Evolutionary conservation across 2,888 invertebrate genomes (phyloP), one percentile per base, ranked within the genome.

Genomic region (Polia nebulosa): DNA sequence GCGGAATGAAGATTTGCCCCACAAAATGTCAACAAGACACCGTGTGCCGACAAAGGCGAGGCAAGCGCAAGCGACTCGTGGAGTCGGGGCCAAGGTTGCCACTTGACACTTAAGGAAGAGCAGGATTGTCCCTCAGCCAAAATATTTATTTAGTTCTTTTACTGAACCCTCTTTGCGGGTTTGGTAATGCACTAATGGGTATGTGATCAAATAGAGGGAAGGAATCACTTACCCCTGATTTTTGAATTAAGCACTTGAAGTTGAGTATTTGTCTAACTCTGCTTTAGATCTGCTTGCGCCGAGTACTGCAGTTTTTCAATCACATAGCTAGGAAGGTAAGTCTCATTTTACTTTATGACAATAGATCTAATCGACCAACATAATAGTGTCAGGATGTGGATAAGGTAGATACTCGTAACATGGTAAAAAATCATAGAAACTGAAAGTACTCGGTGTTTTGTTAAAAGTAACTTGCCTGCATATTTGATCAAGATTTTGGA

Each of bases 1-100:
- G 95, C 95, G 93, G 95, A 89, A 94, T 92, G 95, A 94, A 91
- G 93, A 93, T 94, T 95, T 94, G 94, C 94, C 89, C 92, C 90
- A 93, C 94, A 93, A 95, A 94, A 95, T 95, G 95, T 95, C 95
- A 95, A 91, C 93, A 89, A 89, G 90, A 84, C 87, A 85, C 70
- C 64, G 73, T 65, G 70, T 71, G 76, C 94, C 94, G 94, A 94
- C 95, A 94, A 95, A 94, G 93, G 88, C 72, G 55, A 68, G 52
- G 68, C 72, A 65, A 57, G 36, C 74, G 68, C 72, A 65, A 57
- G 36, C 74, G 36, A 45, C 39, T 53, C 57, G 71, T 22, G 66
- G 34, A 34, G 15, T 34, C 29, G 29, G 22, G 47, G 39, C 25
- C 68, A 82, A 72, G 84, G 74, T 78, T 78, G 74, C 36, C 73